Conservation (phyloP, 1,140 invertebrate species). For the Papilio dardanus region DNA sequence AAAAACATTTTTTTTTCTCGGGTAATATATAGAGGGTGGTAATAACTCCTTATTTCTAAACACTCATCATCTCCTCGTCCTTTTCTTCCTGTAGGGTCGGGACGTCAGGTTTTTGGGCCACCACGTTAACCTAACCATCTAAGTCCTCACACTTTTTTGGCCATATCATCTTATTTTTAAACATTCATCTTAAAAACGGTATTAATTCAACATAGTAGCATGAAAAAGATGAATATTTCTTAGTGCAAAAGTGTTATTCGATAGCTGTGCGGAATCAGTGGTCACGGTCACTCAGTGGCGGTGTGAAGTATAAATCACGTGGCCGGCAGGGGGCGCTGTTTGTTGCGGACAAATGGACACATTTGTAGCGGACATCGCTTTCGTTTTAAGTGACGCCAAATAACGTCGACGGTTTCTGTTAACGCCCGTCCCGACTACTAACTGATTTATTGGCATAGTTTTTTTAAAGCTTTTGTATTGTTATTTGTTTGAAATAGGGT, state of each 20-base stretch:
- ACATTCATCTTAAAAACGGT: no score
- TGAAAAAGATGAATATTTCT: neutral
- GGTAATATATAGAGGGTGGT: no score
- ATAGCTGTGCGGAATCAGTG: neutral
- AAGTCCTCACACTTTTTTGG: no score
- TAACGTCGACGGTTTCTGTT: constrained; percentile 1
- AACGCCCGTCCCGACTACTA: neutral
- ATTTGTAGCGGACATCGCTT: constrained; percentile 19
- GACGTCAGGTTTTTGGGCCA: no score
- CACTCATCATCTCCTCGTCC: no score
- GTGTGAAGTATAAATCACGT: constrained; percentile 11
- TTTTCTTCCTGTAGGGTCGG: no score
- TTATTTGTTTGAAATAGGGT: neutral
- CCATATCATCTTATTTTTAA: no score
- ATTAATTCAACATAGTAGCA: neutral
- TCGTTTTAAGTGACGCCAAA: constrained; percentile 19
- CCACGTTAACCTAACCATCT: neutral
- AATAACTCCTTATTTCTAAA: no score
- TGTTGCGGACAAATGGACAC: constrained; percentile 20
- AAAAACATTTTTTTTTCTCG: no score
- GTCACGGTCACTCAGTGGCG: neutral
- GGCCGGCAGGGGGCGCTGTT: constrained; percentile 1
- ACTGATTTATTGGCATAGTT: constrained; percentile 17
- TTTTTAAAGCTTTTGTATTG: neutral
- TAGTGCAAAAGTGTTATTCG: neutral